Evolutionary conservation across 2,113 vertebrate species (phyloP), one percentile per base, ranked within the genome.

Genomic region (Notechis scutatus): DNA sequence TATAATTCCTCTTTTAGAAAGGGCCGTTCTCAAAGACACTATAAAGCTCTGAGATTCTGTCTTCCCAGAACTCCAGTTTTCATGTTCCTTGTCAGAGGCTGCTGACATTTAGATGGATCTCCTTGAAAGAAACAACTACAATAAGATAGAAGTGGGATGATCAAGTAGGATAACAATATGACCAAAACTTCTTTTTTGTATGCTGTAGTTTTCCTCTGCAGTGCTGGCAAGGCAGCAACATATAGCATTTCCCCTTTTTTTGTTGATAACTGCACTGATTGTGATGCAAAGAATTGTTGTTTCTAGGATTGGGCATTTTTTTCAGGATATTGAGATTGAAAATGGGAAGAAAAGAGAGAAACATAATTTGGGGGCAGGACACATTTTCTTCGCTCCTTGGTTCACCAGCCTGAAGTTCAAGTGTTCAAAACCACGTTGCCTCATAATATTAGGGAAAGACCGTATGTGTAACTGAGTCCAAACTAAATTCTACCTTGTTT

Each of bases 1-100:
- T 92, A 91, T 23, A 57, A 85, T 74, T 93, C 90, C 24, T 87
- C 15, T 90, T 91, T 74, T 81, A 64, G 34, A 64, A 34, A 47
- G 64, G 14, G 14, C 42, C n/a, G 3, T 89, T 91, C 55, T 86
- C 26, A 29, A 34, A 34, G 81, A 12, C n/a, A 20, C 7, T 14
- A 39, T 87, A 52, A 50, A 61, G 81, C 24, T n/a, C 29, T 42
- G 42, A 24, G 54, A 54, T 52, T 59, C 6, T 42, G 23, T 91
- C 14, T 89, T 29, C 42, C 7, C 0, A 2, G 5, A 57, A 2
- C 10, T 21, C 29, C 57, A 29, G 15, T 50, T 81, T 81, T 21
- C 45, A 47, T n/a, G 11, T 34, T 64, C 52, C 61, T 92, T 56
- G 20, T 42, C 4, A 20, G n/a, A 45, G 42, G 74, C 12, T 91